Conservation (phyloP, 2,113 vertebrate genomes). For the Seriola quinqueradiata region DNA sequence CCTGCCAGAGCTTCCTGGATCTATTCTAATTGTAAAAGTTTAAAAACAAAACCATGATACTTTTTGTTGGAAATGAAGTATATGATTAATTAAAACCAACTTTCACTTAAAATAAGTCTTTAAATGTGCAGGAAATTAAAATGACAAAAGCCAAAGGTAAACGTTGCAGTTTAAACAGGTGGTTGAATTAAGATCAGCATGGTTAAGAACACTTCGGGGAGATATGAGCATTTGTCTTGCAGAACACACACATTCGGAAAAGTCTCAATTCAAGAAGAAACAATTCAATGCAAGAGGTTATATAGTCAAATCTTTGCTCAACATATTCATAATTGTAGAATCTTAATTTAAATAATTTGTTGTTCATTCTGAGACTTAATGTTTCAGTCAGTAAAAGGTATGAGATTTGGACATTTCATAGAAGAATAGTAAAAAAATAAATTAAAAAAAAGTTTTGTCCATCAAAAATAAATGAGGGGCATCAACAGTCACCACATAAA, state of each 20-base stretch:
- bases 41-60: neutral
- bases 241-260: neutral
- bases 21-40: slow-evolving; percentile 15
- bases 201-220: neutral
- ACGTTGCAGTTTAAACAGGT: neutral
- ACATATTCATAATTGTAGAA: neutral
- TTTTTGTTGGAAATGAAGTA: slow-evolving; percentile 14
- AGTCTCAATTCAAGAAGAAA: neutral
- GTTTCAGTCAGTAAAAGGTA: neutral
- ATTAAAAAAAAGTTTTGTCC: neutral
- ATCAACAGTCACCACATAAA: neutral
- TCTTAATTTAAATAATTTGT: neutral
- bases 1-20: slow-evolving; percentile 23
- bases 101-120: neutral
- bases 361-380: neutral
- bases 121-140: neutral
- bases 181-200: neutral
- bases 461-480: neutral
- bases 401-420: neutral
- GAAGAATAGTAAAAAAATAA: neutral
- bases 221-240: neutral
- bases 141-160: neutral
- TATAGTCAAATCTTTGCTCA: neutral
- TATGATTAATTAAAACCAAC: slow-evolving; percentile 1
- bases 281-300: neutral